These are phyloP conservation scores for Phasianus colchicus DNA, from an alignment of 2,113 vertebrate species.

Conservation along the genomic window DNA sequence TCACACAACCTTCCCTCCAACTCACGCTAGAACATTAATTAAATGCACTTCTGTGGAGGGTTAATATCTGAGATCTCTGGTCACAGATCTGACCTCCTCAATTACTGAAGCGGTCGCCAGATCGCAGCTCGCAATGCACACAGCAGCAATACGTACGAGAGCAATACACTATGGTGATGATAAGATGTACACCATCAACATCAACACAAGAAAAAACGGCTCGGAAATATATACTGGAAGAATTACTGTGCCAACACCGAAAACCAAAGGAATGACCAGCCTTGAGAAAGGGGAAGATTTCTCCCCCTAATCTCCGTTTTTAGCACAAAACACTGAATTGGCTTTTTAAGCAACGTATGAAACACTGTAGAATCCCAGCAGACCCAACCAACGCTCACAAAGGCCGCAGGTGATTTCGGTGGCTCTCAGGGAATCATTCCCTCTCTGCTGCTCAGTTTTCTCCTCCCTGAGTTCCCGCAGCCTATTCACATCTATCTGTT, in stretches of 20 bases:
- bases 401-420: not conserved
- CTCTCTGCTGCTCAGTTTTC: not conserved
- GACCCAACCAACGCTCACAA: not conserved
- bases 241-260: not conserved
- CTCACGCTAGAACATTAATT: constrained; percentile 40
- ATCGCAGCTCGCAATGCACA: not conserved
- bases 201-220: not conserved
- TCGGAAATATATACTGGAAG: not conserved
- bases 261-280: not conserved
- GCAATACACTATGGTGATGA: not conserved
- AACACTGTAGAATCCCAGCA: accelerated
- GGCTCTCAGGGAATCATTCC: not conserved
- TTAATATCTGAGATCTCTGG: constrained; percentile 42
- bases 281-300: not conserved
- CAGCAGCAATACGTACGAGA: not conserved
- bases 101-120: constrained; percentile 29
- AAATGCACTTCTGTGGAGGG: constrained; percentile 41
- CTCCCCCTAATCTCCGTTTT: not conserved
- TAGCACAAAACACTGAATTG: not conserved
- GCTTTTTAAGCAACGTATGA: not conserved
- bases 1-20: not conserved
- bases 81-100: constrained; percentile 48
- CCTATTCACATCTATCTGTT: not conserved
- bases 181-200: not conserved
- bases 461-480: not conserved